phyloP scores from a whole-genome alignment of 1,140 invertebrate species.

The Bombus waltoni region DNA sequence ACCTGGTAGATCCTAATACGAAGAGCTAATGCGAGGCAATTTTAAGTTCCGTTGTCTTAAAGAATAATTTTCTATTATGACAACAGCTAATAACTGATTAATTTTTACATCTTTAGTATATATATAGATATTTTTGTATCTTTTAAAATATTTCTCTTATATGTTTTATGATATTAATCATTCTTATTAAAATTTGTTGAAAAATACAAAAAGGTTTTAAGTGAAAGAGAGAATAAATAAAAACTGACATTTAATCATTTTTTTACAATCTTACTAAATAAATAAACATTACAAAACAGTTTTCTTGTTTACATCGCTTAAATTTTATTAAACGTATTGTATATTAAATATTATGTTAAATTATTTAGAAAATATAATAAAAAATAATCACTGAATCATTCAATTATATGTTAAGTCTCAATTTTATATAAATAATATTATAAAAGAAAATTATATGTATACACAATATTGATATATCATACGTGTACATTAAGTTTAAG shows the following conservation, averaged over 20 bases:
- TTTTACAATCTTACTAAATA: not conserved
- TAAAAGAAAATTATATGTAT: not conserved
- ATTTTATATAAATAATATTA: conserved; percentile 26
- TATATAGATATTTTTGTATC: too few species aligned
- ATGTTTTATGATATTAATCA: not conserved
- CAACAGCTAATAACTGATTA: not conserved
- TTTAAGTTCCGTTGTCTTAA: not conserved
- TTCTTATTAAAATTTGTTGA: not conserved
- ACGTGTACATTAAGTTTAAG: conserved; percentile 18
- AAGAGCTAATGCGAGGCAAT: not conserved
- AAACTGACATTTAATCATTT: conserved; percentile 1
- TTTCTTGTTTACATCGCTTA: not conserved
- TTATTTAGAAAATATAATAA: conserved; percentile 10
- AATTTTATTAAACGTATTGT: not conserved
- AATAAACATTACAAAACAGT: not conserved
- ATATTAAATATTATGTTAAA: conserved; percentile 6
- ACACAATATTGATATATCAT: not conserved
- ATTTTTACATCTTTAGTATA: too few species aligned
- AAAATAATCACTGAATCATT: conserved; percentile 24
- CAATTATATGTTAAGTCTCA: conserved; percentile 19
- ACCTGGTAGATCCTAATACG: too few species aligned
- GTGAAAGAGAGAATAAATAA: not conserved
- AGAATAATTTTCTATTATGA: not conserved
- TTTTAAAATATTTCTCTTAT: too few species aligned
- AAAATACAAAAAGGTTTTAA: not conserved